These are phyloP conservation scores for Acleris holmiana DNA, from an alignment of 2,888 invertebrate genomes.

Conservation along the genomic window DNA sequence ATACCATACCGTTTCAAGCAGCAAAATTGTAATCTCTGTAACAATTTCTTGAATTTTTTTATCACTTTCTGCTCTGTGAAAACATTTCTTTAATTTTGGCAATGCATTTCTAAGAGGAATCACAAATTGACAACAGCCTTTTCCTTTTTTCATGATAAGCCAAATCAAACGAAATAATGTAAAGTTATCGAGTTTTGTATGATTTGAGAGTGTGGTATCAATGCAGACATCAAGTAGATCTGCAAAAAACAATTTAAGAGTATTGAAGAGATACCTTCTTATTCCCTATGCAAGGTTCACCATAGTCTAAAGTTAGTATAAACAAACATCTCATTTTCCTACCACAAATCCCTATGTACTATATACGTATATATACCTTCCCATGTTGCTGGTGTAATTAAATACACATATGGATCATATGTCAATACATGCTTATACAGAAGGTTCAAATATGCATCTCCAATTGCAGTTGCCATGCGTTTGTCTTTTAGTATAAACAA, in stretches of 20 bases:
- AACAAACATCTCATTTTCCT: neutral
- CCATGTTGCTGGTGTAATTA: conserved; percentile 82
- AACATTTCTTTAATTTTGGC: conserved; percentile 58
- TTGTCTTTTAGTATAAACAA: conserved; percentile 65
- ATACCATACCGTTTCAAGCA: conserved; percentile 65
- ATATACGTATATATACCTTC: no score
- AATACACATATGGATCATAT: conserved; percentile 76
- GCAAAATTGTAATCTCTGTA: conserved; percentile 62
- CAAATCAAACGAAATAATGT: conserved; percentile 71
- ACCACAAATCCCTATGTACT: no score
- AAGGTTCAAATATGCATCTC: conserved; percentile 82
- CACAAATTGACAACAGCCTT: conserved; percentile 66
- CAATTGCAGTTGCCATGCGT: conserved; percentile 61
- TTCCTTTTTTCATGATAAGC: conserved; percentile 73
- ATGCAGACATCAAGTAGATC: conserved; percentile 69
- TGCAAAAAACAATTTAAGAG: conserved; percentile 49
- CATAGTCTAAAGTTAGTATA: neutral
- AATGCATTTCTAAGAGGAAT: conserved; percentile 65
- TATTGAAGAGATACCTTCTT: no score
- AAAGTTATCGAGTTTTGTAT: conserved; percentile 65
- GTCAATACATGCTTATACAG: conserved; percentile 82
- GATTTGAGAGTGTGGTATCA: conserved; percentile 54
- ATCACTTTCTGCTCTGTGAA: conserved; percentile 57
- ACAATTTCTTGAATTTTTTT: conserved; percentile 73
- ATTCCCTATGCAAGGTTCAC: no score